Conservation (phyloP, 1,140 invertebrate genomes). For the Araneus ventricosus region DNA sequence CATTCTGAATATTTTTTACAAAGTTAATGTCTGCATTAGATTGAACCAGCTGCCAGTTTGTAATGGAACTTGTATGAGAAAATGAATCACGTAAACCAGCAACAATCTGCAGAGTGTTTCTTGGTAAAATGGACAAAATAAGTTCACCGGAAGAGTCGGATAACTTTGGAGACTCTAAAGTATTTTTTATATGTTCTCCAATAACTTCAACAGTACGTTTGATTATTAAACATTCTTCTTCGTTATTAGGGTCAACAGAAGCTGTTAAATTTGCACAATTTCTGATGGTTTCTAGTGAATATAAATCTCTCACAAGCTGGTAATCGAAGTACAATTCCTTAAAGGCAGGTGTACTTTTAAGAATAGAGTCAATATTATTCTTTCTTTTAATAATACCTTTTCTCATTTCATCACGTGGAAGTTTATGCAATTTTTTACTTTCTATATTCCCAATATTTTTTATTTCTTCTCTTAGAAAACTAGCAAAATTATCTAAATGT, state of each 20-base stretch:
- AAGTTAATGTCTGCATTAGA: neutral
- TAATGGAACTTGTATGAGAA: neutral
- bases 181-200: constrained; percentile 43
- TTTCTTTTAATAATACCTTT: neutral
- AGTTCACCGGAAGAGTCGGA: neutral
- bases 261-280: neutral
- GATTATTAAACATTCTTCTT: constrained; percentile 39
- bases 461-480: neutral
- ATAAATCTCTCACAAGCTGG: neutral
- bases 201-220: neutral
- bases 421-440: neutral
- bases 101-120: neutral
- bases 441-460: neutral
- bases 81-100: constrained; percentile 40
- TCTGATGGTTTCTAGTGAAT: constrained; percentile 20
- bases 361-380: no score
- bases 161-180: constrained; percentile 46
- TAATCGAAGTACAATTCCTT: constrained; percentile 43
- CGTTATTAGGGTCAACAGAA: neutral
- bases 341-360: constrained; percentile 6
- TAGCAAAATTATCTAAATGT: constrained; percentile 38
- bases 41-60: neutral
- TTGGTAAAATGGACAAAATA: neutral
- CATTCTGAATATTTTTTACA: constrained; percentile 31
- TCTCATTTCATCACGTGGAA: neutral